Base-by-base conservation (phyloP, 1,140 invertebrate species). In the Drosophila pruinosa region DNA sequence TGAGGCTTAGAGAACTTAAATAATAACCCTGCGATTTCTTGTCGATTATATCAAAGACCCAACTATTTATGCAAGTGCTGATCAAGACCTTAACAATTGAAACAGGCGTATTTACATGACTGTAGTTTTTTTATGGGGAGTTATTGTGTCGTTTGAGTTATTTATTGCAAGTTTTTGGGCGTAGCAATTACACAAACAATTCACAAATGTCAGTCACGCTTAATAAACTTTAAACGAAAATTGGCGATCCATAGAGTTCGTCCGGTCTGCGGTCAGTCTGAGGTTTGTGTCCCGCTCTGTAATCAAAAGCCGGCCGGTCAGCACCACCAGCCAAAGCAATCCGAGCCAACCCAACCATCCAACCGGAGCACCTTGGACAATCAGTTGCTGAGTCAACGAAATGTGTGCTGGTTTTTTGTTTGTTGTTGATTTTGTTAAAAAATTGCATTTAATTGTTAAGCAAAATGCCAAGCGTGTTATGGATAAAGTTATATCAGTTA, bases 401-500 rank as follows among this genome's bases (percentile, higher is more conserved):
- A 67, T 53, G 62, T 57, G 17, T 65, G 59, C 57, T 47, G 15
- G 56, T 63, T 56, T 68, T 28, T 58, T 63, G 24, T 63, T n/a
- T 61, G 6, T 54, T 54, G 24, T 65, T 8, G 7, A 58, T 72
- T 68, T 72, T 17, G 10, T 48, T 72, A 48, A 47, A 69, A 88
- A 86, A 86, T 78, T 88, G 82, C 82, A 88, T 82, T 88, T 88
- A 88, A 88, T 88, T 88, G 83, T 88, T 88, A 47, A 82, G 77
- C 78, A 82, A 89, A 86, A 86, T 86, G 81, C 64, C 73, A 64
- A 53, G 69, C 78, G 50, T 70, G 56, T 77, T 85, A 68, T 65
- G 52, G 22, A 56, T 50, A 38, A 34, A 59, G 36, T 45, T 67
- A 63, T 50, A 57, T 3, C 50, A 26, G 26, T 64, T 39, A 69